Evolutionary conservation across 2,888 invertebrate species (phyloP), one percentile per base, ranked within the genome.

Genomic region (Metallyticus violacea): DNA sequence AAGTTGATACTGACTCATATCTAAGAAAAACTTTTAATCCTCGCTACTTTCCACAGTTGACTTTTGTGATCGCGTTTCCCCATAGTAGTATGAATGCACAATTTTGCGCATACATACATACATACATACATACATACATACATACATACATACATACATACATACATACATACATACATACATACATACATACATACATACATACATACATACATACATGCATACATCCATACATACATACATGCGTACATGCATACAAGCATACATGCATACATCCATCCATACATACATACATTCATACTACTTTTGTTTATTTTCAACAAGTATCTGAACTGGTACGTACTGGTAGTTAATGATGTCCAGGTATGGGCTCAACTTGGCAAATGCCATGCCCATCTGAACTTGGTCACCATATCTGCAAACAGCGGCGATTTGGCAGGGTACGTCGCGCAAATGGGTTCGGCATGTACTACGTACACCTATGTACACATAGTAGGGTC

Each of bases 331-430:
- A n/a, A n/a, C n/a, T n/a, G n/a, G 26, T 77, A 28, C 78, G 5
- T 79, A 85, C 85, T 85, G 79, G 62, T 85, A 79, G 26, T 85
- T 85, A 40, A 85, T 85, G 85, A 85, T 78, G 25, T 79, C 78
- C 1, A 40, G 28, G 22, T 85, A 85, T 22, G 79, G 79, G 22
- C 29, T 85, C 40, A 0, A 15, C 40, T 62, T 62, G 3, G 40
- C 40, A 62, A 62, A 62, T 15, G 40, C 40, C 40, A 62, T 62
- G 40, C 15, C 40, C 40, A 62, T 62, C 40, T 62, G 40, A 15
- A 62, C 40, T 22, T 62, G 40, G 15, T 62, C 40, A 6, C 40
- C 40, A 62, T 62, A 62, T 15, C 22, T 62, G 4, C 40, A 62
- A 9, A 62, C 1, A 1, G 22, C 40, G 15, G 40, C 40, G 2